Conservation (phyloP, 2,888 invertebrate genomes). For the Patella ulyssiponensis region DNA sequence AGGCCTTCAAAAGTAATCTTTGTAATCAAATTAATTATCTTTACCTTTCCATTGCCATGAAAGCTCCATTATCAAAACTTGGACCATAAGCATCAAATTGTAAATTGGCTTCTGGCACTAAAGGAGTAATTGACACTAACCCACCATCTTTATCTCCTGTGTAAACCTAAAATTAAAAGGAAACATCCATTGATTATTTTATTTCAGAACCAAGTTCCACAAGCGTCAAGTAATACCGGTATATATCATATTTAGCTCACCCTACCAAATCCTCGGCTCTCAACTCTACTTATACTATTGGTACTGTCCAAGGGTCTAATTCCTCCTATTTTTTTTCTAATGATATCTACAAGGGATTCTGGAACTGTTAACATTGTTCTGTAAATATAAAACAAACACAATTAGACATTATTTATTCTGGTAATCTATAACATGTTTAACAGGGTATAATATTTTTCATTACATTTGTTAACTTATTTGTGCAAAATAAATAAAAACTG, state of each 20-base stretch:
- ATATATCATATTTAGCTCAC: conserved; percentile 35
- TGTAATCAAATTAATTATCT: conserved; percentile 3
- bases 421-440: too few species aligned
- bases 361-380: neutral
- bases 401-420: too few species aligned
- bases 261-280: conserved; percentile 63
- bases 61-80: conserved; percentile 64
- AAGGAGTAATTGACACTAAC: conserved; percentile 47
- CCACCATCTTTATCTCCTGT: conserved; percentile 54
- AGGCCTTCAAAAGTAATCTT: neutral
- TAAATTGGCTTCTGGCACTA: conserved; percentile 11
- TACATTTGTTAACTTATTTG: too few species aligned
- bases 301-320: conserved; percentile 8
- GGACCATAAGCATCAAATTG: conserved; percentile 60
- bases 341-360: conserved; percentile 11
- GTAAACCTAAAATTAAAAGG: conserved; percentile 48
- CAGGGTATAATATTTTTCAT: too few species aligned
- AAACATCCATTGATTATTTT: too few species aligned
- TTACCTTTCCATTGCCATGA: conserved; percentile 69
- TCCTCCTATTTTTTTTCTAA: conserved; percentile 23
- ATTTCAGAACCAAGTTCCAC: too few species aligned
- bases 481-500: too few species aligned
- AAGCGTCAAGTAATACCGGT: too few species aligned
- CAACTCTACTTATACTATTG: conserved; percentile 31
- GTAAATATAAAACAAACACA: neutral